Conservation (phyloP, 2,797 vertebrate species). For the Xiphorhynchus erythropygius region DNA sequence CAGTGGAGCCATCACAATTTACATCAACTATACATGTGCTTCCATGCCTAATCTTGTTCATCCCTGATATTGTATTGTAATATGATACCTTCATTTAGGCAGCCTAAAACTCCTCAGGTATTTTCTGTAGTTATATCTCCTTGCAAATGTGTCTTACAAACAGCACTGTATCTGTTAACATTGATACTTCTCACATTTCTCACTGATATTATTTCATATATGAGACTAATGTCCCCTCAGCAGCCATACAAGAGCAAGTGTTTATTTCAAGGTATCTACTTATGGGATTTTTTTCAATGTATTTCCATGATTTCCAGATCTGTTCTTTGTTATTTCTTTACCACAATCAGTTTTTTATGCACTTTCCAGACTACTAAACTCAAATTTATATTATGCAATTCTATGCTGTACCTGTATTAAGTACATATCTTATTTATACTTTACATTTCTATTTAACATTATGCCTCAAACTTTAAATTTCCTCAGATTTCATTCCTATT, state of each 20-base stretch:
- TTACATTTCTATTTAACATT: not conserved
- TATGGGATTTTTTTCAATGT: not conserved
- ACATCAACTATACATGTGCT: not conserved
- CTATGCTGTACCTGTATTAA: not conserved
- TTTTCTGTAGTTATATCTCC: not conserved
- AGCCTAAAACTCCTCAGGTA: not conserved
- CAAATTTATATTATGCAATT: not conserved
- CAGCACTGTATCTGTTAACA: not conserved
- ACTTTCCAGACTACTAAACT: not conserved
- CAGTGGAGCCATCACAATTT: not conserved
- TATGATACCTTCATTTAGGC: not conserved
- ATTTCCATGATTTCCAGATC: not conserved
- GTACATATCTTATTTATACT: not conserved
- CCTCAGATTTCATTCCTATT: not conserved
- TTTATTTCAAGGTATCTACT: not conserved
- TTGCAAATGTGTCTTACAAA: not conserved
- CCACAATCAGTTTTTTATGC: not conserved
- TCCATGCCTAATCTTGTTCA: accelerated
- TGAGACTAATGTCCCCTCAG: not conserved
- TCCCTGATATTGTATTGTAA: not conserved
- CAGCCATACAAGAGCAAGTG: not conserved
- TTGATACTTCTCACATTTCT: not conserved
- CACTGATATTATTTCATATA: not conserved
- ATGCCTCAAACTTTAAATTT: not conserved
- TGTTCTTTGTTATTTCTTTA: not conserved